A percentile compares a stretch with the other conserved stretches of the same genome.
Evolutionary conservation across 1,140 invertebrate species (phyloP).

Genomic region (Drosophila bocqueti): DNA sequence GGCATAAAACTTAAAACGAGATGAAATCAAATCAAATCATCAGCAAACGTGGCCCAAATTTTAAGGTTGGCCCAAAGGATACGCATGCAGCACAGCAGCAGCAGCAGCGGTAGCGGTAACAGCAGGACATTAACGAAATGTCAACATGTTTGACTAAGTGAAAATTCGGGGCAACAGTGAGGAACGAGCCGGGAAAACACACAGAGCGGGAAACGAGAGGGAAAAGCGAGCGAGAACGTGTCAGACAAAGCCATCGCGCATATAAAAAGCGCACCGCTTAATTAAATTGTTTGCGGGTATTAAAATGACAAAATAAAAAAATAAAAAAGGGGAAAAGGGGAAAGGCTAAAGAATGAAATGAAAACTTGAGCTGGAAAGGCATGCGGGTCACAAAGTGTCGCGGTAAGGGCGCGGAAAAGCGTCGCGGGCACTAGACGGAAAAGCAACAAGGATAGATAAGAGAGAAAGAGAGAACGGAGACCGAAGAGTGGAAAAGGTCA

Average conservation of each 20-base stretch:
- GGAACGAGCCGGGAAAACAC: conserved; percentile 16
- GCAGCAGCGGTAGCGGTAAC: background rate
- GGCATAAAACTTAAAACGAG: conserved; percentile 74
- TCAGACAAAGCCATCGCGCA: conserved; percentile 51
- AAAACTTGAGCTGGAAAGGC: conserved; percentile 66
- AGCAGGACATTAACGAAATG: conserved; percentile 72
- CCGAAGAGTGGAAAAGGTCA: conserved; percentile 19
- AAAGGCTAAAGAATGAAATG: conserved; percentile 51
- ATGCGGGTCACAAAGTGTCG: conserved; percentile 65
- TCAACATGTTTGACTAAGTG: conserved; percentile 78
- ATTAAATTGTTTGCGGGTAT: conserved; percentile 83
- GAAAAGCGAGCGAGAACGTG: conserved; percentile 10
- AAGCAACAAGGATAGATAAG: background rate
- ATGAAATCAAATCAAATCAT: conserved; percentile 68
- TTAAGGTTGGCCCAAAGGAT: conserved; percentile 27
- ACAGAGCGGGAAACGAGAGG: background rate
- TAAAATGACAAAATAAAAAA: conserved; percentile 76
- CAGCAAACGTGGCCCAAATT: conserved; percentile 68
- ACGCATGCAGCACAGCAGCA: conserved; percentile 48
- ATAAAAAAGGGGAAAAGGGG: conserved; percentile 23
- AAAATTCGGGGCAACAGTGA: conserved; percentile 53
- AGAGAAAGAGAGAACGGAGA: background rate
- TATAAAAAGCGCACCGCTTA: conserved; percentile 75
- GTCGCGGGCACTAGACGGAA: conserved; percentile 8
- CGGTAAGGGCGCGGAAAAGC: conserved; percentile 56